A percentile compares a stretch with the other conserved stretches of the same genome.
These are phyloP conservation scores for Cenopis cana DNA, from an alignment of 2,888 invertebrate species.

Conservation along the genomic window DNA sequence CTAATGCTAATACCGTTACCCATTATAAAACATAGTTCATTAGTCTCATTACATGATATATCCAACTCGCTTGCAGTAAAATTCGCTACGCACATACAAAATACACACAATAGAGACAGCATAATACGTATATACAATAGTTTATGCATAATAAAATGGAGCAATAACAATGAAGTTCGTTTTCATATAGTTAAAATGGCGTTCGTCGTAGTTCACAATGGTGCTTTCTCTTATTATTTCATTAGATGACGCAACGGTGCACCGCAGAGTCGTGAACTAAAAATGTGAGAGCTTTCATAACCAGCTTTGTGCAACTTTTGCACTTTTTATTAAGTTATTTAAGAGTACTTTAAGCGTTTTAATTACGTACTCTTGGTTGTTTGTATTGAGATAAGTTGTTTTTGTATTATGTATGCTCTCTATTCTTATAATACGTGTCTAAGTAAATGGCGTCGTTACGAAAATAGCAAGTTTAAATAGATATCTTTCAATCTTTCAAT, in stretches of 20 bases:
- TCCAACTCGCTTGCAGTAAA: constrained; percentile 11
- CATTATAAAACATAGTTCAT: background rate
- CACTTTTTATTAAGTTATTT: constrained; percentile 5
- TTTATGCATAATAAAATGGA: constrained; percentile 21
- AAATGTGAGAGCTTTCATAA: constrained; percentile 44
- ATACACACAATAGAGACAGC: constrained; percentile 6
- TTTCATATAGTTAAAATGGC: constrained; percentile 28
- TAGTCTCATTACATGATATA: background rate
- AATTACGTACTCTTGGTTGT: too few relatives aligned
- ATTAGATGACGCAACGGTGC: constrained; percentile 53
- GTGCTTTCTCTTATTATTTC: constrained; percentile 62
- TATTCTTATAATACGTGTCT: too few relatives aligned
- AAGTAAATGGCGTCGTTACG: too few relatives aligned
- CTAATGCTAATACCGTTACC: constrained; percentile 24
- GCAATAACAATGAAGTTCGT: constrained; percentile 23
- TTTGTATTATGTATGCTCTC: too few relatives aligned
- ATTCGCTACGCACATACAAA: constrained; percentile 12
- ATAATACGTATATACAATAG: constrained; percentile 19
- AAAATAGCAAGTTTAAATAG: too few relatives aligned
- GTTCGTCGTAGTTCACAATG: constrained; percentile 47
- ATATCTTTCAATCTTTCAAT: too few relatives aligned
- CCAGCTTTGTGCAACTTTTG: constrained; percentile 14
- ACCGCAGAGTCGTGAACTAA: constrained; percentile 42
- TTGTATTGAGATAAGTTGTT: too few relatives aligned
- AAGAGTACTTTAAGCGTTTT: background rate